A percentile compares a stretch with the other conserved stretches of the same genome.
phyloP scores from a whole-genome alignment of 2,113 vertebrate genomes.

The Scortum barcoo region DNA sequence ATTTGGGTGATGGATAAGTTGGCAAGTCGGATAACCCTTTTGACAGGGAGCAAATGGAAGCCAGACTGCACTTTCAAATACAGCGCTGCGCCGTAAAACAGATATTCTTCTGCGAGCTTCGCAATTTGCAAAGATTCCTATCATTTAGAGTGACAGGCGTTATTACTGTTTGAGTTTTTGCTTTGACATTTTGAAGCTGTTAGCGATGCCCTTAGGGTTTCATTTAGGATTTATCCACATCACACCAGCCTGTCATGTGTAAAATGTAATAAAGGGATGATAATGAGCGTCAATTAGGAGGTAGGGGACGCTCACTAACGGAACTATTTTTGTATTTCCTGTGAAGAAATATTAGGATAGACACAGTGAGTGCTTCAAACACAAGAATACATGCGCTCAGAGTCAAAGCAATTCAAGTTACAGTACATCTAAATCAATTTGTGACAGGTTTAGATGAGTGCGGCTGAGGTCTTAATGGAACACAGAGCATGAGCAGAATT shows the following conservation, averaged over 20 bases:
- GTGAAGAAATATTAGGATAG: slow-evolving; percentile 45
- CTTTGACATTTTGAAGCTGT: slow-evolving; percentile 69
- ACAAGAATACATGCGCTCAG: slow-evolving; percentile 18
- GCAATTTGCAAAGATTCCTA: slow-evolving; percentile 55
- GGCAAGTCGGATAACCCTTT: slow-evolving; percentile 51
- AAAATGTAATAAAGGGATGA: slow-evolving; percentile 64
- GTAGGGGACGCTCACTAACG: slow-evolving; percentile 34
- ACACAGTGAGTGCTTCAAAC: slow-evolving; percentile 46
- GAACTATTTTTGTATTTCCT: slow-evolving; percentile 52
- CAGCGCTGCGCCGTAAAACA: slow-evolving; percentile 38
- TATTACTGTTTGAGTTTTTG: slow-evolving; percentile 48
- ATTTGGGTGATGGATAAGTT: slow-evolving; percentile 76
- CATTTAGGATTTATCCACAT: slow-evolving; percentile 63
- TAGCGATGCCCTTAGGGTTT: slow-evolving; percentile 56
- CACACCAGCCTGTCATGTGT: slow-evolving; percentile 53
- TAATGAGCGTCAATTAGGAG: slow-evolving; percentile 61
- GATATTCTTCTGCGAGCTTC: slow-evolving; percentile 29
- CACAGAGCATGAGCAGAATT: slow-evolving; percentile 26
- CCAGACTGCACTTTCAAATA: slow-evolving; percentile 47
- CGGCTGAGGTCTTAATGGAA: slow-evolving; percentile 37
- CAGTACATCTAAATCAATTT: slow-evolving; percentile 48
- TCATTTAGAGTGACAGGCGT: slow-evolving; percentile 59
- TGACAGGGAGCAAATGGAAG: slow-evolving; percentile 65
- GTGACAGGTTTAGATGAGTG: slow-evolving; percentile 42
- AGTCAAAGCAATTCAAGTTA: slow-evolving; percentile 43